Evolutionary conservation across 2,113 vertebrate species (phyloP).

Genomic region (Carassius gibelio): DNA sequence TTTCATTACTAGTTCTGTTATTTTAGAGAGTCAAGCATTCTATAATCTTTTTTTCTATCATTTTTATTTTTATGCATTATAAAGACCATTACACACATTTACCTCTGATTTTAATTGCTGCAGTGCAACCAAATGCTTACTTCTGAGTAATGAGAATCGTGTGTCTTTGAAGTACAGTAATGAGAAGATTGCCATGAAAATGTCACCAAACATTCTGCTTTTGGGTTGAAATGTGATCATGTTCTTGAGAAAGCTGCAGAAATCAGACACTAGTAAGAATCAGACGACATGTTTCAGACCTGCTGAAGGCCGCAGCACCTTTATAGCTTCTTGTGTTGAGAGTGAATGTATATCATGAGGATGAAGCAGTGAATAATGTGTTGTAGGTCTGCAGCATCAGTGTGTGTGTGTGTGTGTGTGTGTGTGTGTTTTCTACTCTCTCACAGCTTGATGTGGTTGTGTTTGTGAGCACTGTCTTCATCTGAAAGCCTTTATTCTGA

Average conservation of each 20-base stretch:
- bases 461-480: not conserved
- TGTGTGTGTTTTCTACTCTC: not conserved
- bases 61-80: no score
- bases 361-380: not conserved
- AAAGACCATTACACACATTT: no score
- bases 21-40: no score
- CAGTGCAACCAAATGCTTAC: no score
- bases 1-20: no score
- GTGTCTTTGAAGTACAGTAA: no score
- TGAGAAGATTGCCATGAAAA: not conserved
- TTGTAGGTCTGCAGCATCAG: no score
- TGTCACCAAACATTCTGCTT: not conserved
- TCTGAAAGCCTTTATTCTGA: not conserved
- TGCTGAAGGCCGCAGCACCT: not conserved
- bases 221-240: not conserved
- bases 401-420: no score
- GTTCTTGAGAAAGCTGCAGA: not conserved
- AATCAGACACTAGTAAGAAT: not conserved
- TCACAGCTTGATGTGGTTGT: not conserved
- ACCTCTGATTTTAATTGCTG: no score
- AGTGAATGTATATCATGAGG: not conserved
- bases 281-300: not conserved
- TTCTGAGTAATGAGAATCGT: no score
- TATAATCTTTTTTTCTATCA: no score
- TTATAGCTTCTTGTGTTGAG: not conserved